Evolutionary conservation across 2,797 vertebrate species (phyloP).

Genomic region (Perodicticus potto): DNA sequence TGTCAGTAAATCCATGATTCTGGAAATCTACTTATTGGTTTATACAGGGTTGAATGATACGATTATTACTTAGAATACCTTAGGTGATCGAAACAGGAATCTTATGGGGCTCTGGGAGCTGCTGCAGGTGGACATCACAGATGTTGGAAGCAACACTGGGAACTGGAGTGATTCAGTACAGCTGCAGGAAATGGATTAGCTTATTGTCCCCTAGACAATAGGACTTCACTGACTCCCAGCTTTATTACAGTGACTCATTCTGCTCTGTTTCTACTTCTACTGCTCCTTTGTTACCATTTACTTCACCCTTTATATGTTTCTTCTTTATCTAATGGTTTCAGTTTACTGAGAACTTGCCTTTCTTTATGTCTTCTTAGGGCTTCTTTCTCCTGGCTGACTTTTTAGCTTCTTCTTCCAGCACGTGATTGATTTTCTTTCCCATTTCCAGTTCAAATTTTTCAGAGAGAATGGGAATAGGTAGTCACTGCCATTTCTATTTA

Average conservation of each 20-base stretch:
- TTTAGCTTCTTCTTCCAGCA: neutral
- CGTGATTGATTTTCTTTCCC: conserved; percentile 19
- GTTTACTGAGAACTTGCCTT: neutral
- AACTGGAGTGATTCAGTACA: neutral
- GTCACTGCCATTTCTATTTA: neutral
- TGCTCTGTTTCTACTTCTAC: neutral
- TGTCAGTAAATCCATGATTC: conserved; percentile 21
- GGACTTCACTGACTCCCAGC: neutral
- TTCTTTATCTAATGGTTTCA: neutral
- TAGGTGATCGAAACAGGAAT: neutral
- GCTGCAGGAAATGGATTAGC: neutral
- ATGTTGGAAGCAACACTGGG: neutral
- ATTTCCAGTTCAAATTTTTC: conserved; percentile 38
- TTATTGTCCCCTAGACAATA: neutral
- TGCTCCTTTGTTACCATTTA: neutral
- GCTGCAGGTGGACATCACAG: neutral
- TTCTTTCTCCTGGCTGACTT: neutral
- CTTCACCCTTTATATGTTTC: neutral
- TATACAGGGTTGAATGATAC: neutral
- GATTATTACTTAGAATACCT: neutral
- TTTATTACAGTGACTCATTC: neutral
- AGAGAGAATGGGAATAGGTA: neutral
- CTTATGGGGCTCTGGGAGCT: neutral
- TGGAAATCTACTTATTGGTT: neutral
- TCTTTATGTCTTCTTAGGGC: neutral